These are phyloP conservation scores for Ochropleura plecta DNA, from an alignment of 2,888 invertebrate genomes.

Conservation along the genomic window DNA sequence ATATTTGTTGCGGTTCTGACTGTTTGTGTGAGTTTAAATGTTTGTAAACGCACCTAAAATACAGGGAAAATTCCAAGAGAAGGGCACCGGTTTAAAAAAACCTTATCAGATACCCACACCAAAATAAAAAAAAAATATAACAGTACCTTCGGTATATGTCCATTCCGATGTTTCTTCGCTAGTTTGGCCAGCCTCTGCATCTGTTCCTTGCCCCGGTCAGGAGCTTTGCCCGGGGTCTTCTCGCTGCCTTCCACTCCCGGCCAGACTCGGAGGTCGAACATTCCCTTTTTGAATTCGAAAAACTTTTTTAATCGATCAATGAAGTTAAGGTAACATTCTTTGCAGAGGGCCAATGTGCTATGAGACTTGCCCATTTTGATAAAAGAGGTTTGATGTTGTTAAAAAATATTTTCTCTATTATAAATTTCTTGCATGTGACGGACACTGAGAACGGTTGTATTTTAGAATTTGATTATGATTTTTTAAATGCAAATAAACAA, in stretches of 20 bases:
- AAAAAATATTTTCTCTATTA: no score
- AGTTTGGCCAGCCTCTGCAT: slow-evolving; percentile 97
- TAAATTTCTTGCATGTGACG: background rate
- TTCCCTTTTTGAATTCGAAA: slow-evolving; percentile 89
- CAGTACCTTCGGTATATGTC: slow-evolving; percentile 96
- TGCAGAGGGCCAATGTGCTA: slow-evolving; percentile 72
- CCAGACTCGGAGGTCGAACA: slow-evolving; percentile 98
- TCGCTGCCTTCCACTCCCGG: slow-evolving; percentile 95
- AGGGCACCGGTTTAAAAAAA: no score
- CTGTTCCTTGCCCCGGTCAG: slow-evolving; percentile 95
- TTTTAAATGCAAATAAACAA: background rate
- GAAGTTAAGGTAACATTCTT: slow-evolving; percentile 70
- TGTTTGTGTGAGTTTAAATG: background rate
- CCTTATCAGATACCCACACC: background rate
- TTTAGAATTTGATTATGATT: background rate
- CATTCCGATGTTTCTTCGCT: slow-evolving; percentile 98
- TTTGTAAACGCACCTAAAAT: background rate
- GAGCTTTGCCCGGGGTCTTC: slow-evolving; percentile 96
- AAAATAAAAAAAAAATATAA: background rate
- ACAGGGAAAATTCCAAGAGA: no score
- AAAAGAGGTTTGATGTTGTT: background rate
- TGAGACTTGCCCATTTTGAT: slow-evolving; percentile 75
- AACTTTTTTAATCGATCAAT: slow-evolving; percentile 70
- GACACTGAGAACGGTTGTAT: background rate
- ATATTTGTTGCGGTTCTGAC: no score